Evolutionary conservation across 53 echinoderm and acorn worm species (phyloP).

Genomic region (Henricia sp.): DNA sequence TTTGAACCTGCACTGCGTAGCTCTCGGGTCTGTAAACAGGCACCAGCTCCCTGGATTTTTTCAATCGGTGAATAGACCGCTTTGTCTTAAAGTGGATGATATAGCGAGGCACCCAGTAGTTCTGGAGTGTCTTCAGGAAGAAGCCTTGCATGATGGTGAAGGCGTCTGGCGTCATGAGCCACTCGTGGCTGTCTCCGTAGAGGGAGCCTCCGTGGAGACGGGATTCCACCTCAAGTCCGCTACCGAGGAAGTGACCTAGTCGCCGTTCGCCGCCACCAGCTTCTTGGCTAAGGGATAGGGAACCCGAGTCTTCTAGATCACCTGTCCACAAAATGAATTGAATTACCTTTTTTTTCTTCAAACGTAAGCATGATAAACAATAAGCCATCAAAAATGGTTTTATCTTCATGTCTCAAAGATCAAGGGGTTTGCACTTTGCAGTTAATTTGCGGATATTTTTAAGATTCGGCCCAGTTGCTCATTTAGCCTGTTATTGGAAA

Average conservation of each 20-base stretch:
- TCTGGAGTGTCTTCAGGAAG: slow-evolving; percentile 76
- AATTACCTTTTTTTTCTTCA: too few relatives aligned
- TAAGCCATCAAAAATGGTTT: too few relatives aligned
- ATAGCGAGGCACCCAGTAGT: slow-evolving; percentile 95
- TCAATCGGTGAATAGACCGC: neutral
- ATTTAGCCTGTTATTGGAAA: too few relatives aligned
- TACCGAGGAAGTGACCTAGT: slow-evolving; percentile 55
- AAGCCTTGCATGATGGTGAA: slow-evolving; percentile 71
- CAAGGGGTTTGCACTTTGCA: too few relatives aligned
- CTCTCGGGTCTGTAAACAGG: slow-evolving; percentile 75
- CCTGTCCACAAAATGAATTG: neutral
- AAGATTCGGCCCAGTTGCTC: too few relatives aligned
- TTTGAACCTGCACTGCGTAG: slow-evolving; percentile 79
- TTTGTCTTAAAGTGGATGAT: slow-evolving; percentile 86
- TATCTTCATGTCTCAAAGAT: too few relatives aligned
- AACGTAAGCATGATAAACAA: too few relatives aligned
- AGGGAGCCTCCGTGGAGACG: slow-evolving; percentile 58
- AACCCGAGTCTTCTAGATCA: neutral
- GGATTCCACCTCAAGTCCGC: slow-evolving; percentile 63
- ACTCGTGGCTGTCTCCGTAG: slow-evolving; percentile 55
- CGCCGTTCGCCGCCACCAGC: slow-evolving; percentile 41
- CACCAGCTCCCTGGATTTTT: slow-evolving; percentile 15
- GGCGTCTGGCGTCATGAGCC: slow-evolving; percentile 25
- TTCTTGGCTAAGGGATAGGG: slow-evolving; percentile 3
- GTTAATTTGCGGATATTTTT: too few relatives aligned